Percentiles rank a stretch among this genome's conserved stretches.
Evolutionary conservation across 2,797 vertebrate genomes (phyloP).

Genomic region (Propithecus perrieri): DNA sequence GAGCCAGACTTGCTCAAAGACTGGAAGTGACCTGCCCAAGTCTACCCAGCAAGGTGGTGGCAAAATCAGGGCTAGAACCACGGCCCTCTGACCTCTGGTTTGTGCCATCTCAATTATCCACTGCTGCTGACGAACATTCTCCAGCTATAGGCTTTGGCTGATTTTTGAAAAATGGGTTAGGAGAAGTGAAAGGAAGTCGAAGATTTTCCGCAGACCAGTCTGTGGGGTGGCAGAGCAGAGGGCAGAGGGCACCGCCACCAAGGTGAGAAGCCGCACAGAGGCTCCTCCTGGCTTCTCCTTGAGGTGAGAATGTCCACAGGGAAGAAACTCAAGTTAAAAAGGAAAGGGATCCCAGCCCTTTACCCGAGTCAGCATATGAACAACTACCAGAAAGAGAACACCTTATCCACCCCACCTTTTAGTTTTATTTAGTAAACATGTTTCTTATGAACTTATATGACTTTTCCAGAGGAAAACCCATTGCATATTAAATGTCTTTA

Average conservation of each 20-base stretch:
- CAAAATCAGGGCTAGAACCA: not conserved
- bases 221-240: not conserved
- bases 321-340: not conserved
- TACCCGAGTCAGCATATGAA: not conserved
- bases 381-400: not conserved
- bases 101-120: not conserved
- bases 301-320: not conserved
- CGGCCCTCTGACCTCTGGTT: not conserved
- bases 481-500: not conserved
- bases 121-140: not conserved
- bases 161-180: constrained; percentile 8
- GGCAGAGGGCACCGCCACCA: not conserved
- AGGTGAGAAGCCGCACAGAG: not conserved
- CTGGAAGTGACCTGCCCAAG: not conserved
- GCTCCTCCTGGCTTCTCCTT: not conserved
- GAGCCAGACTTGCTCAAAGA: not conserved
- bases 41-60: not conserved
- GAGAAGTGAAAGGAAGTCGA: not conserved
- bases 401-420: not conserved
- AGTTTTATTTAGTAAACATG: not conserved
- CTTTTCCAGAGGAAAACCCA: not conserved
- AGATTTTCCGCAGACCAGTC: not conserved
- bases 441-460: not conserved
- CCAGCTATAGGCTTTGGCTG: not conserved
- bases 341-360: not conserved